Base-by-base conservation (phyloP, 2,113 vertebrate species). In the Nycticryphes semicollaris region DNA sequence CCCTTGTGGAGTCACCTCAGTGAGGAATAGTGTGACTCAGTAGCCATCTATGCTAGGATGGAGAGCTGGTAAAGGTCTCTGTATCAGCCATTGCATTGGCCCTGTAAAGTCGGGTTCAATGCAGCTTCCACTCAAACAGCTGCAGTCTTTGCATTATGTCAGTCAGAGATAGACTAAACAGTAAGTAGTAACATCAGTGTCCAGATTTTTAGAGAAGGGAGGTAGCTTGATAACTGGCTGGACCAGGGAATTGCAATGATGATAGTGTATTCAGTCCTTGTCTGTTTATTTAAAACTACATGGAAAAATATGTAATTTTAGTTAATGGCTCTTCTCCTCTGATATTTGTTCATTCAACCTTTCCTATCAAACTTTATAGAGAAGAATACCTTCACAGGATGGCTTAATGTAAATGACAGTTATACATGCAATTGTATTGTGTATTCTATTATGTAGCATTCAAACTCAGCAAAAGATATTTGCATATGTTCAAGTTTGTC, bases 21-120 rank as follows among this genome's bases (percentile, higher is more conserved):
- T 14, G 25, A 72, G 23, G 30, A 31, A 6, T 1, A 12, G 28
- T 9, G n/a, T 39, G 53, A 19, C 19, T 54, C 43, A 6, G 72
- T 2, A 56, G 35, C 50, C n/a, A 2, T 19, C 31, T 5, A 0
- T 33, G 35, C 43, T n/a, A 4, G 35, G 45, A 12, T 48, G 27
- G 30, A 4, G 60, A 23, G 13, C 69, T 75, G 75, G 10, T 11
- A 25, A 33, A 73, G 31, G 11, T 45, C 54, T 72, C 3, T 2
- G 12, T 48, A 12, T 12, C 53, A 30, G 17, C 14, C 8, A 1
- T 7, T 45, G 9, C 25, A 5, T 0, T 56, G 59, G 25, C 39
- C 16, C 5, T 7, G 45, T 39, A 13, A 69, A 43, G 54, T 73
- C 48, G 41, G 27, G 41, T 54, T 79, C 53, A 73, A 6, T 8